Conservation (phyloP, 2,113 vertebrate species). For the Halichoeres trimaculatus region DNA sequence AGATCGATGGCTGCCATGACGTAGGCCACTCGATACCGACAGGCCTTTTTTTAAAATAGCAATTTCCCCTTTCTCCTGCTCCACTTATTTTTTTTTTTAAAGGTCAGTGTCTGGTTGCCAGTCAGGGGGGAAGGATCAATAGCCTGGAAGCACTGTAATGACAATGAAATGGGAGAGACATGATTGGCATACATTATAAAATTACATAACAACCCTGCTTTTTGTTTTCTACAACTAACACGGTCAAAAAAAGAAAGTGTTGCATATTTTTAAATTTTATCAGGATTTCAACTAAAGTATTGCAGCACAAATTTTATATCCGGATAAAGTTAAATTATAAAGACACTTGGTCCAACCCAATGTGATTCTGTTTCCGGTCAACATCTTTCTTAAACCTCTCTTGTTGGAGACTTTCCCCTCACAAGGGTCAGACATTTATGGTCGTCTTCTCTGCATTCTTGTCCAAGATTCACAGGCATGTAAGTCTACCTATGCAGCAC, state of each 20-base stretch:
- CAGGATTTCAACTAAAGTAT: no score
- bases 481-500: conserved; percentile 39
- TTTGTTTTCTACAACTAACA: no score
- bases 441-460: conserved; percentile 35
- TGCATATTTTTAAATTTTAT: no score
- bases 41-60: conserved; percentile 44
- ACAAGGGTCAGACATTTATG: conserved; percentile 42
- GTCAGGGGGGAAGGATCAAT: conserved; percentile 39
- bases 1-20: conserved; percentile 88
- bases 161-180: conserved; percentile 15
- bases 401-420: conserved; percentile 10
- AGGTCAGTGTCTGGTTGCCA: conserved; percentile 44
- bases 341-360: not conserved
- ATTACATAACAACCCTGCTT: not conserved
- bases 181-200: not conserved
- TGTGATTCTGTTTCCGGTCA: no score
- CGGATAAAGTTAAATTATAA: not conserved
- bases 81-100: conserved; percentile 46
- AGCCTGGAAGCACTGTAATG: conserved; percentile 51
- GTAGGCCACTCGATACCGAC: conserved; percentile 44
- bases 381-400: not conserved
- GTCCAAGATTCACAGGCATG: conserved; percentile 37
- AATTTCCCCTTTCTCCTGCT: conserved; percentile 59
- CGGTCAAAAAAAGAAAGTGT: not conserved
- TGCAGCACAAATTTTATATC: not conserved